phyloP scores from a whole-genome alignment of 2,888 invertebrate species.

The Tenodera sinensis region DNA sequence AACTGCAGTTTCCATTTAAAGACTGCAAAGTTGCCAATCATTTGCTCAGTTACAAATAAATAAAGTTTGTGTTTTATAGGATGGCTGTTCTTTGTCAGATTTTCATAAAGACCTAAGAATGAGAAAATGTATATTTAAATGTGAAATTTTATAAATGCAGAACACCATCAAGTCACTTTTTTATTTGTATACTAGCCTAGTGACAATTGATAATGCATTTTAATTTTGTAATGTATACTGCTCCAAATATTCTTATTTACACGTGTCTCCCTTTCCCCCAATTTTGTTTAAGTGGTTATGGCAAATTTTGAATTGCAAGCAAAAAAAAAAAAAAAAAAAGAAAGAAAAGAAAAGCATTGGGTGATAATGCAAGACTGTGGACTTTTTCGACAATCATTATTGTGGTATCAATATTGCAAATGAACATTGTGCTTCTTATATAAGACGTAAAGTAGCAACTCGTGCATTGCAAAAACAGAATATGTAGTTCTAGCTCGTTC shows the following conservation, averaged over 20 bases:
- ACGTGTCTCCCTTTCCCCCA: not conserved
- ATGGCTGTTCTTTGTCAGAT: not conserved
- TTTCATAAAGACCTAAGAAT: not conserved
- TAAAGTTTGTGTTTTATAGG: not conserved
- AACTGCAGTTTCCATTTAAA: not conserved
- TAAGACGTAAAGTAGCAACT: not conserved
- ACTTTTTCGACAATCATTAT: not conserved
- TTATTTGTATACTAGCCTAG: not conserved
- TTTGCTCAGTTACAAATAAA: slow-evolving; percentile 2
- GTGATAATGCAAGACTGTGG: not conserved
- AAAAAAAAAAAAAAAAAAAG: too few relatives aligned
- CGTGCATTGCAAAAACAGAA: not conserved
- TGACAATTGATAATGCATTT: not conserved
- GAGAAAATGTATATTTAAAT: not conserved
- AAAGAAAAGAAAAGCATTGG: not conserved
- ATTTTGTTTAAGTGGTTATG: not conserved
- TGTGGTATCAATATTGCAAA: not conserved
- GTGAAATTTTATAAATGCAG: not conserved
- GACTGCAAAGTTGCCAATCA: not conserved
- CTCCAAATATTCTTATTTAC: not conserved
- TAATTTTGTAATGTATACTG: not conserved
- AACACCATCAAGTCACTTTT: not conserved
- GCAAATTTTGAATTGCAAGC: not conserved
- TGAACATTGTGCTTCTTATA: not conserved
- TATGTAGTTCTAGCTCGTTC: not conserved